Evolutionary conservation across 2,113 vertebrate genomes (phyloP).

Genomic region (Coregonus clupeaformis): DNA sequence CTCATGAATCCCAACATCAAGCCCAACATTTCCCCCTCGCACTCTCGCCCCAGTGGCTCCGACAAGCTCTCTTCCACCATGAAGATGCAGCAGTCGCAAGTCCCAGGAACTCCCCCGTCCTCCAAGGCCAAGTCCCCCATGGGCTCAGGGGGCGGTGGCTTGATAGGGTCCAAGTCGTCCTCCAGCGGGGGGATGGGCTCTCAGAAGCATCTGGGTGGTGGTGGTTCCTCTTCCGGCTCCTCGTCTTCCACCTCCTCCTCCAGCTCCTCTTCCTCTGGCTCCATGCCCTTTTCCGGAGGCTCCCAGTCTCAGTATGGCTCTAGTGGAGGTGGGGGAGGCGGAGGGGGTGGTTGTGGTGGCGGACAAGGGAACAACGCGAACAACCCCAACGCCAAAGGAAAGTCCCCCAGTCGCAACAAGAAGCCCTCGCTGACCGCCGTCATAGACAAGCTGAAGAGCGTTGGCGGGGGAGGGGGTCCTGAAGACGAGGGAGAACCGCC

Average conservation of each 20-base stretch:
- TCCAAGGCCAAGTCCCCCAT: constrained; percentile 98
- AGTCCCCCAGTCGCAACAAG: constrained; percentile 97
- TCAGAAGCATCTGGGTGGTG: constrained; percentile 79
- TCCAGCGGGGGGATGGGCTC: constrained; percentile 86
- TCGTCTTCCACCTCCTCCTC: constrained; percentile 79
- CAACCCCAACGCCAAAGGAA: constrained; percentile 90
- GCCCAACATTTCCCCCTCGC: constrained; percentile 96
- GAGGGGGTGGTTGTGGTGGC: constrained; percentile 79
- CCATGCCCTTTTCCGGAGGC: constrained; percentile 79
- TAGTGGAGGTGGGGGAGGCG: constrained; percentile 73
- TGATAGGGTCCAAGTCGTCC: constrained; percentile 86
- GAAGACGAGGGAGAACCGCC: constrained; percentile 84
- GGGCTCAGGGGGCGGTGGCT: constrained; percentile 86
- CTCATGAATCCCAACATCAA: constrained; percentile 96
- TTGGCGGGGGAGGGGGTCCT: constrained; percentile 85
- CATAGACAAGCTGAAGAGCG: constrained; percentile 97
- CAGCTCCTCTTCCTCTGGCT: constrained; percentile 73
- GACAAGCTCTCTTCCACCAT: constrained; percentile 95
- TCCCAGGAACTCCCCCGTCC: constrained; percentile 92
- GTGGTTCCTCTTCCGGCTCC: constrained; percentile 67
- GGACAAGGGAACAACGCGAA: constrained; percentile 74
- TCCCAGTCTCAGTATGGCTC: constrained; percentile 83
- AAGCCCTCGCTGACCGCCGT: constrained; percentile 96
- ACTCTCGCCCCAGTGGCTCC: constrained; percentile 87
- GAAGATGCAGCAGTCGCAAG: constrained; percentile 85